These are phyloP conservation scores for Myripristis jacobus DNA, from an alignment of 2,797 vertebrate genomes.

Conservation along the genomic window DNA sequence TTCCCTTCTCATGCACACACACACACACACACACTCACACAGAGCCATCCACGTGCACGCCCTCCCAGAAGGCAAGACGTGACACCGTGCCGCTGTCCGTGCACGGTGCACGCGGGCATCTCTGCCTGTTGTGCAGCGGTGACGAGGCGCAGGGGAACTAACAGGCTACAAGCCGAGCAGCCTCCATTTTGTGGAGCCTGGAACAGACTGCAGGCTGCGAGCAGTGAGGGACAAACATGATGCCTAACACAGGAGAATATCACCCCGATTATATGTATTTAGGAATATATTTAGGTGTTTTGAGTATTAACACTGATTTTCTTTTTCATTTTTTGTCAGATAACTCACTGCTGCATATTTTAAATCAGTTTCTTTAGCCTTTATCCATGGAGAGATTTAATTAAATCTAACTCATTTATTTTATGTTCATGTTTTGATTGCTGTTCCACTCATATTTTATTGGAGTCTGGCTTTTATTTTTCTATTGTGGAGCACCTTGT, in stretches of 20 bases:
- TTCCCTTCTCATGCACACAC: neutral
- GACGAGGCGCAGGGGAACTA: slow-evolving; percentile 59
- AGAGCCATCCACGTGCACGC: slow-evolving; percentile 20
- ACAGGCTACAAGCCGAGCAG: slow-evolving; percentile 66
- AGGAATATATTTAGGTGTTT: no score
- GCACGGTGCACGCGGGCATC: slow-evolving; percentile 51
- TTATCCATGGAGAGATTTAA: no score
- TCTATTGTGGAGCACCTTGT: no score
- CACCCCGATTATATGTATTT: neutral
- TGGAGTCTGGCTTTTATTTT: no score
- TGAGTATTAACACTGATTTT: no score
- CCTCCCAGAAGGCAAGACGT: slow-evolving; percentile 62
- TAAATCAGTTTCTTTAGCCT: no score
- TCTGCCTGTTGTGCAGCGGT: slow-evolving; percentile 61
- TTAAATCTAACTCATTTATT: no score
- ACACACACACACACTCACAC: no score
- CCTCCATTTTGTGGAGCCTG: slow-evolving; percentile 76
- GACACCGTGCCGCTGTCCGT: slow-evolving; percentile 67
- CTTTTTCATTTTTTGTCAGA: no score
- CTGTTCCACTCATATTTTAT: no score
- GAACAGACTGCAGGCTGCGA: slow-evolving; percentile 43
- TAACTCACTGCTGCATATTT: no score
- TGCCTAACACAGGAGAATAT: neutral
- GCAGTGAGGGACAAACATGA: neutral
- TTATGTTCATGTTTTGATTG: no score